A percentile compares a stretch with the other conserved stretches of the same genome.
Conservation (phyloP, 30 jellyfish, hydroid and myxozoan species). For the Phacellophora camtschatica region DNA sequence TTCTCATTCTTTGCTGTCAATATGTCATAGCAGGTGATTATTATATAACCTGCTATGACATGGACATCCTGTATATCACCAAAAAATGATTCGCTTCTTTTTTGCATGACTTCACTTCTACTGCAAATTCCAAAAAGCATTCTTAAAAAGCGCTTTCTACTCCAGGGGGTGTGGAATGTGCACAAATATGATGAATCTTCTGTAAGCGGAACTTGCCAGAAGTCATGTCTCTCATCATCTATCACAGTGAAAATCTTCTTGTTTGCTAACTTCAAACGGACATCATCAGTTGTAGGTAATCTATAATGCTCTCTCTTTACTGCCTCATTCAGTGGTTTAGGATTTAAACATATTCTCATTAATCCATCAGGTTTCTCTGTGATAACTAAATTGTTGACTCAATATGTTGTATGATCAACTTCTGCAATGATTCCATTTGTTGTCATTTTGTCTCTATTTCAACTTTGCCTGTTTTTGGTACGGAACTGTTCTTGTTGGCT, state of each 20-base stretch:
- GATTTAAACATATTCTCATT: conserved; percentile 13
- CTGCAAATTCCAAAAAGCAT: conserved; percentile 47
- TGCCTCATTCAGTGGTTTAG: conserved; percentile 47
- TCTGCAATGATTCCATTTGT: conserved; percentile 21
- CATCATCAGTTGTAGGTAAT: conserved; percentile 38
- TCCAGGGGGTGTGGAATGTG: conserved; percentile 37
- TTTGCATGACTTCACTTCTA: conserved; percentile 5
- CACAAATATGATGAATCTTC: conserved; percentile 27
- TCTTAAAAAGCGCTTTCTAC: conserved; percentile 25
- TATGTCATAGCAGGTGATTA: too few relatives aligned
- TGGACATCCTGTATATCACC: background rate
- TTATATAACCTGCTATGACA: background rate
- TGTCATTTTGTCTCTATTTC: conserved; percentile 24
- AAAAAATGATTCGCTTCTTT: background rate
- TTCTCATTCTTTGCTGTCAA: conserved; percentile 2
- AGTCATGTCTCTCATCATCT: conserved; percentile 33
- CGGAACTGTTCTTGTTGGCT: conserved; percentile 30
- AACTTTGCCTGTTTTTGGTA: conserved; percentile 24
- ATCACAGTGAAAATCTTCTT: conserved; percentile 30
- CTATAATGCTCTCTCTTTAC: conserved; percentile 27
- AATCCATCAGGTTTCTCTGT: conserved; percentile 35
- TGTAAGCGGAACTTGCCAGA: conserved; percentile 21
- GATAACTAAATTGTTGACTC: conserved; percentile 46
- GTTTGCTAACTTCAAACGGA: conserved; percentile 2
- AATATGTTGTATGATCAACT: conserved; percentile 27